Evolutionary conservation across 2,888 invertebrate genomes (phyloP).

Genomic region (Erebia palarica): DNA sequence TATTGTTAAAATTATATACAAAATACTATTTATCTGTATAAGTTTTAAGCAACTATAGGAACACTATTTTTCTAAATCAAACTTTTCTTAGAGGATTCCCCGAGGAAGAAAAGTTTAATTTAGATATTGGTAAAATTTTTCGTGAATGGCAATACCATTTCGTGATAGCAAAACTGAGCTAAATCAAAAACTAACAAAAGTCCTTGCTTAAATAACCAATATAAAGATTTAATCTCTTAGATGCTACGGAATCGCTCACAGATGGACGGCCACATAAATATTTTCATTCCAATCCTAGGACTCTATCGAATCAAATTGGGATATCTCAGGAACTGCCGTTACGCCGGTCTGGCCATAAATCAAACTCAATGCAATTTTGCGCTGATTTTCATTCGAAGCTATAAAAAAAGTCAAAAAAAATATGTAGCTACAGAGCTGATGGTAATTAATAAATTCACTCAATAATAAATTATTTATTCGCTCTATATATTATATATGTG

Average conservation of each 20-base stretch:
- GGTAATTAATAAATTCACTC: neutral
- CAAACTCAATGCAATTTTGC: conserved; percentile 7
- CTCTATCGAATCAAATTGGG: conserved; percentile 1
- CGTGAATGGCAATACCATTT: no score
- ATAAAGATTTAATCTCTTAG: neutral
- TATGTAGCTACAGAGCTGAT: neutral
- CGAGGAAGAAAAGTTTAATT: no score
- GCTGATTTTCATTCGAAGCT: neutral
- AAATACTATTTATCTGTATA: no score
- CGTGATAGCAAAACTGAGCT: no score
- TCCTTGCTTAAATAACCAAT: neutral
- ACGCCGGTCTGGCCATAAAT: neutral
- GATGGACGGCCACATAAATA: neutral
- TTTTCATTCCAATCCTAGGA: conserved; percentile 1
- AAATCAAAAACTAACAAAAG: no score
- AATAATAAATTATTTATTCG: no score
- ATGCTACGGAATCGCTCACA: neutral
- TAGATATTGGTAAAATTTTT: no score
- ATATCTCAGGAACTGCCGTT: neutral
- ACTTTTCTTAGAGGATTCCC: no score
- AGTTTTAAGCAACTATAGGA: no score
- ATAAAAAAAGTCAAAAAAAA: conserved; percentile 6
- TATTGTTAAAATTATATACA: no score
- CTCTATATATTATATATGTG: no score
- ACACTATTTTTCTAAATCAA: no score